These are phyloP conservation scores for Pitangus sulphuratus DNA, from an alignment of 2,797 vertebrate genomes.

Conservation along the genomic window DNA sequence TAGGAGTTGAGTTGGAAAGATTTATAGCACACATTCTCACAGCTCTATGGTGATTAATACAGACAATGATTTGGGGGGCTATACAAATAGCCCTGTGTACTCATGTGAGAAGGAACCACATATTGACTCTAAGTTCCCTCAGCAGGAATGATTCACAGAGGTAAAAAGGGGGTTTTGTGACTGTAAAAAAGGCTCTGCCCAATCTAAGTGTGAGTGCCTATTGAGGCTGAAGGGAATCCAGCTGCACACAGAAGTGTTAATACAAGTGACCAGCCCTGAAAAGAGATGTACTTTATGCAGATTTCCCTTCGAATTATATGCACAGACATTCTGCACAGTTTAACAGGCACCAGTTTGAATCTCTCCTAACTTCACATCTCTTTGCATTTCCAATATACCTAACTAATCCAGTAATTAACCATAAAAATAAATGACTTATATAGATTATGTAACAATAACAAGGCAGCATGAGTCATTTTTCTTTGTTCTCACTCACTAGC, in stretches of 20 bases:
- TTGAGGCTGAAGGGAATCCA: neutral
- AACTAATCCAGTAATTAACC: slow-evolving; percentile 57
- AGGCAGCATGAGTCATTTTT: slow-evolving; percentile 46
- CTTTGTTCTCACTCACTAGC: slow-evolving; percentile 49
- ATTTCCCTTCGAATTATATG: neutral
- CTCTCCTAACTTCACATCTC: neutral
- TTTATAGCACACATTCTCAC: neutral
- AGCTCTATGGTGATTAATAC: neutral
- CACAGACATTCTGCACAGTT: neutral
- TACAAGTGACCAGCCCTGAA: neutral
- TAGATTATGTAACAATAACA: slow-evolving; percentile 57
- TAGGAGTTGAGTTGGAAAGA: neutral
- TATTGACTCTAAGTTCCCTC: neutral
- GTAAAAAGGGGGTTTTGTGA: neutral
- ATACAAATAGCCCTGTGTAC: neutral
- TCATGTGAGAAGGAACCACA: neutral
- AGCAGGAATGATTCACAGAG: neutral
- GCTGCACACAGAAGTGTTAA: neutral
- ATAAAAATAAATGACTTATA: slow-evolving; percentile 59
- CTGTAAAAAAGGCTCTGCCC: neutral
- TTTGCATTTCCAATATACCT: slow-evolving; percentile 32
- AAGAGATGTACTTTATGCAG: neutral
- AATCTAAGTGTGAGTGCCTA: neutral
- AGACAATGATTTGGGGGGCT: neutral
- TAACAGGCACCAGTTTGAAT: neutral